Evolutionary conservation across 53 echinoderm and acorn worm genomes (phyloP), one percentile per base, ranked within the genome.

Genomic region (Holothuria leucospilota): DNA sequence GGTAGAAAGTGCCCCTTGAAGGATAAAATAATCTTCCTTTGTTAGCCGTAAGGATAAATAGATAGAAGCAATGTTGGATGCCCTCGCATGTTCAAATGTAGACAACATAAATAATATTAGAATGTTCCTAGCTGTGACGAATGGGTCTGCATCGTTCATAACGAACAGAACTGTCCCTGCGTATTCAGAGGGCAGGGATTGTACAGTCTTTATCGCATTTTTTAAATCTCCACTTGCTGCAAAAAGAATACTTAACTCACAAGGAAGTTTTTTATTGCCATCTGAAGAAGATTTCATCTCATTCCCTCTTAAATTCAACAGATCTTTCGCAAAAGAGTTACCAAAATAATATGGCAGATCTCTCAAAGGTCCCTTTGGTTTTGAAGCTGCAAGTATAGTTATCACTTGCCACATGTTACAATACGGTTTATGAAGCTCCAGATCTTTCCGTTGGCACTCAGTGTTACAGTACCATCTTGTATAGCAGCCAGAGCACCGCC

Each of bases 301-400:
- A 71, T 71, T 71, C 13, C 39, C 71, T 21, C 8, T 21, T 12
- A 71, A 20, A 71, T 38, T 71, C 20, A 71, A 41, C 39, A 71
- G 20, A 71, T 71, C 71, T 39, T 71, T 71, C 20, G 71, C 71
- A 38, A 71, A 71, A 38, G 71, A 71, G 39, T 71, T 71, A 30
- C 71, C 71, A 30, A 29, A 71, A 38, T 71, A 71, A 71, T 39
- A 71, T 13, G 71, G 71, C 9, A 39, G n/a, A 30, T 39, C 71
- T 16, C 39, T 12, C 18, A 71, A 20, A 8, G 21, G 13, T 29
- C 20, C 41, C 52, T 38, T 26, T 10, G 39, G 27, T 13, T 13
- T 39, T 8, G 14, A 21, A 20, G 30, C 29, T 20, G 8, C 71
- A 21, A 21, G 5, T 38, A 39, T 20, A 4, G 71, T n/a, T 41